Base-by-base conservation (phyloP, 2,888 invertebrate genomes). In the Sphaeridia pumilis region DNA sequence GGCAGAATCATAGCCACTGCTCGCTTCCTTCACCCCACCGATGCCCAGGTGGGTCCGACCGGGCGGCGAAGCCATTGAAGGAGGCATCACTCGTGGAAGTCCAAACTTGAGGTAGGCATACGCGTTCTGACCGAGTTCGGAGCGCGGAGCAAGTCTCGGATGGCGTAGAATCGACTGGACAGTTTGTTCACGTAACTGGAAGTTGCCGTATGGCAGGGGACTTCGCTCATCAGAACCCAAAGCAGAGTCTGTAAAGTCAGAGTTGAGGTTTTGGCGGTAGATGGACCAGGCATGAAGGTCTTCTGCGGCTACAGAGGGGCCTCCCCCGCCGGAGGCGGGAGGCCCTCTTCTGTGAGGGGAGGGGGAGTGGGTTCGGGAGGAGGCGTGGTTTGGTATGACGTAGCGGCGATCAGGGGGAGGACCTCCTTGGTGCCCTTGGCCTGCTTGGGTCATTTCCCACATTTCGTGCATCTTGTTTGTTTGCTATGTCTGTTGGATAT, bases 281-380 rank as follows among this genome's bases (percentile, higher is more conserved):
- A 93, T 93, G 63, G 90, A 90, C 93, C 93, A 93, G 56, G 92
- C 92, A 71, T 93, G 92, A 57, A 93, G 77, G 70, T 92, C 92
- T 70, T 92, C 90, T 48, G 86, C 87, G 65, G 87, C 85, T 70
- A 86, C 68, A 48, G 65, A 59, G 46, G 17, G 58, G 58, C 47
- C 50, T 20, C 47, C 49, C 17, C 54, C 55, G 5, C 27, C 46
- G 25, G 34, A 49, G 27, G 3, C 14, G 3, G 22, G 41, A 45
- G 45, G 49, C 5, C 42, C 26, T 7, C 47, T 27, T 20, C 51
- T 25, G 17, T 44, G 20, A 27, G 52, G 46, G 28, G 52, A 35
- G 26, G 50, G 47, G n/a, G 55, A 48, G 46, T 52, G 48, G n/a
- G 44, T 22, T 24, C 24, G 36, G 24, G 48, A 35, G 20, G 46